Base-by-base conservation (phyloP, 2,113 vertebrate genomes). In the Gavialis gangeticus region DNA sequence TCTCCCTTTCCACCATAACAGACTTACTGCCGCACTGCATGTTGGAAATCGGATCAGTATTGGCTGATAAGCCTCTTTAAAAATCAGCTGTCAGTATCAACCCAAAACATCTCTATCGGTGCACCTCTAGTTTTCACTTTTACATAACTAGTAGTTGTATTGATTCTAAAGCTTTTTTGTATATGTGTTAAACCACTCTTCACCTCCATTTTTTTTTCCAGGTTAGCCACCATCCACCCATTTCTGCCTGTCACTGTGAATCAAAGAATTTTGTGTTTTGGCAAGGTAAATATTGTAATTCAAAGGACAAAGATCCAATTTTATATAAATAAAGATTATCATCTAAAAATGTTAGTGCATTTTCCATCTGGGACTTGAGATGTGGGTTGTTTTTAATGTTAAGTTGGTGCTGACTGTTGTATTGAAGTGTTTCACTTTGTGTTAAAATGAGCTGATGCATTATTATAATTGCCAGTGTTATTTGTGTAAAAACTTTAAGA, bases 191-290 rank as follows among this genome's bases (percentile, higher is more conserved):
- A 73, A 64, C 30, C 75, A 76, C 34, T 90, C 92, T 78, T 82
- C 75, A 4, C 92, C 63, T 78, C 28, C 63, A 15, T 95, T 96
- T 87, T 94, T 82, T 97, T 95, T 97, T 96, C 19, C 96, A 99
- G 99, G 99, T 99, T 98, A 99, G 99, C 98, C 99, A 99, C 98
- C 99, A 99, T 97, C 99, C 99, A 96, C 99, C 99, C 89, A 97
- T 99, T 98, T 99, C 99, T 60, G 98, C 99, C 97, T 99, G 99
- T 98, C 99, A 99, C 98, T 99, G 99, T 98, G 99, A 99, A 97
- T 99, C 99, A 59, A 99, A 99, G 98, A 99, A 99, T 97, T 99
- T 99, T 98, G 99, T 99, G 97, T 99, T 99, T 98, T 99, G 99
- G 99, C 99, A 99, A 99, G 99, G 99, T 99, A 98, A 92, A 94